Conservation (phyloP, 2,888 invertebrate species). For the Bruchidius siliquastri region DNA sequence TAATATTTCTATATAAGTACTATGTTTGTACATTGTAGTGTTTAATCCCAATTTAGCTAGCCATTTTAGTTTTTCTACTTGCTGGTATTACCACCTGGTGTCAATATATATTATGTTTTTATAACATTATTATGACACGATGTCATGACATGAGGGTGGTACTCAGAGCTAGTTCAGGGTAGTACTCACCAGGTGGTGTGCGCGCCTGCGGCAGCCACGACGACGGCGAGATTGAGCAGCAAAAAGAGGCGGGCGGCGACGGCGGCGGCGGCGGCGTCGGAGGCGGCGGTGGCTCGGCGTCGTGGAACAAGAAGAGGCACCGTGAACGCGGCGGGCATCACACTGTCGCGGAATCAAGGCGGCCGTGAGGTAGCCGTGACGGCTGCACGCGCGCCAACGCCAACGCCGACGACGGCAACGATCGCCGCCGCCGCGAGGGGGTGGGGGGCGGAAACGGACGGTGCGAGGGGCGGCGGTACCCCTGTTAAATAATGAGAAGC, state of each 20-base stretch:
- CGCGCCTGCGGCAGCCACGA: background rate
- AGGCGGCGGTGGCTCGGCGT: background rate
- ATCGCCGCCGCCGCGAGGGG: background rate
- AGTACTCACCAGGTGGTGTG: background rate
- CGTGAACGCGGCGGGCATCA: background rate
- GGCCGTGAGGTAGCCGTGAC: background rate
- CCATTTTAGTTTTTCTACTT: too few relatives aligned
- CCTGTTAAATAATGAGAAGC: too few relatives aligned
- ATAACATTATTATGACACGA: too few relatives aligned
- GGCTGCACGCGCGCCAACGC: background rate
- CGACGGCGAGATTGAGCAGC: background rate
- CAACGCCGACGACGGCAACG: too few relatives aligned
- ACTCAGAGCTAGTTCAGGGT: background rate
- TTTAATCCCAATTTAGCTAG: too few relatives aligned
- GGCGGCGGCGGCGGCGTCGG: background rate
- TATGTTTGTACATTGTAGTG: too few relatives aligned
- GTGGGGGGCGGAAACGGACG: background rate
- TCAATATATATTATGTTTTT: too few relatives aligned
- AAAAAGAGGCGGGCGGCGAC: background rate
- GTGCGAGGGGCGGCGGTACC: too few relatives aligned
- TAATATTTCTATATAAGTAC: too few relatives aligned
- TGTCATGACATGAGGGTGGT: background rate
- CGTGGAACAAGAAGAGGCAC: background rate
- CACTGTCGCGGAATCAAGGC: background rate
- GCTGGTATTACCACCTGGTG: too few relatives aligned